These are phyloP conservation scores for Phymatocera aterrima DNA, from an alignment of 2,888 invertebrate species.

Conservation along the genomic window DNA sequence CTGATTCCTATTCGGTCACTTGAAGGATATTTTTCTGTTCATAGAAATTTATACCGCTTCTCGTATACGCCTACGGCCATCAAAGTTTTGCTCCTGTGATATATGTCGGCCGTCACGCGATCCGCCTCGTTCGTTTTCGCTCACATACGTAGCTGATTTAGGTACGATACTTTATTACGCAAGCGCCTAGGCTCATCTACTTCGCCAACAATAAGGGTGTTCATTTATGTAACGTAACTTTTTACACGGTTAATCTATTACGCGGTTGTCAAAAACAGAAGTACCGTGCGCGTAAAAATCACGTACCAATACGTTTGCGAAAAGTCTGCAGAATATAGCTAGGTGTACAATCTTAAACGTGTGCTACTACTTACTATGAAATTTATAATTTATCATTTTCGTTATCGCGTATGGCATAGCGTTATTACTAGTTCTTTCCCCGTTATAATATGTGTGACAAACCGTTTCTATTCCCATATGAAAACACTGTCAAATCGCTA, in stretches of 20 bases:
- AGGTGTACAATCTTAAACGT: no score
- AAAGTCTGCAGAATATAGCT: neutral
- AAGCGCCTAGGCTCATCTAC: neutral
- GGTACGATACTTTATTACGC: slow-evolving; percentile 5
- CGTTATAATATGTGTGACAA: neutral
- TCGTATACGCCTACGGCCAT: slow-evolving; percentile 14
- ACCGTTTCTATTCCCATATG: neutral
- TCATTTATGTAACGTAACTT: neutral
- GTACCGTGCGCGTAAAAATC: neutral
- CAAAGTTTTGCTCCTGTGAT: slow-evolving; percentile 8
- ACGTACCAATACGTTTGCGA: no score
- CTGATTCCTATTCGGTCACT: neutral
- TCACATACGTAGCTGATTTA: neutral
- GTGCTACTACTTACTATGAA: no score
- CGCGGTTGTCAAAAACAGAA: neutral
- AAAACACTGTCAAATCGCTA: neutral
- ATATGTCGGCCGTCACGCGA: slow-evolving; percentile 28
- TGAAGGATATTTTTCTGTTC: neutral
- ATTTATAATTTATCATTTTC: no score
- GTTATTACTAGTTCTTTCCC: no score
- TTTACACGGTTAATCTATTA: neutral
- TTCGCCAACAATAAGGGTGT: slow-evolving; percentile 10
- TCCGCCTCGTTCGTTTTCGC: slow-evolving; percentile 34
- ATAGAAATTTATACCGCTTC: slow-evolving; percentile 16
- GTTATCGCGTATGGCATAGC: no score